phyloP scores from a whole-genome alignment of 2,797 vertebrate species.

The Sebastolobus altivelis region DNA sequence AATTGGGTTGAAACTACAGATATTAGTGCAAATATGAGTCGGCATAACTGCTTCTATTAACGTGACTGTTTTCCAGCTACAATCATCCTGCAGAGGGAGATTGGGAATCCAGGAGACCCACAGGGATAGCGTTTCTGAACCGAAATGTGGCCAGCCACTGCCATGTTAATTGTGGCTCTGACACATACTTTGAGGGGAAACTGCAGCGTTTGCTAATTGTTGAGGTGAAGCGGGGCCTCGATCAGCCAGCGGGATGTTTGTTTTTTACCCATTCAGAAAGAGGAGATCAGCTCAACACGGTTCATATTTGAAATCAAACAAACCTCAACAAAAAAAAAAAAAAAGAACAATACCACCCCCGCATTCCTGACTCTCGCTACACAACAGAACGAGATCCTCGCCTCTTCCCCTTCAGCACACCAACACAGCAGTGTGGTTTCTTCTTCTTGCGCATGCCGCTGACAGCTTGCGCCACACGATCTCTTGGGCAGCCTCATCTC shows the following conservation, averaged over 20 bases:
- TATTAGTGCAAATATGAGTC: constrained; percentile 32
- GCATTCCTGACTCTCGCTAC: constrained; percentile 37
- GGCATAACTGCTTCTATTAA: constrained; percentile 23
- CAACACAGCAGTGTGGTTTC: constrained; percentile 25
- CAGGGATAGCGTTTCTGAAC: constrained; percentile 26
- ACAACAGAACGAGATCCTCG: constrained; percentile 25
- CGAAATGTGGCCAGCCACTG: constrained; percentile 46
- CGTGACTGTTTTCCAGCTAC: constrained; percentile 26
- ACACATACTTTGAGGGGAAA: constrained; percentile 51
- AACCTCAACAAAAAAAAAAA: constrained; percentile 34
- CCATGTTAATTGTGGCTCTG: constrained; percentile 53
- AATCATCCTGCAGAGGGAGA: constrained; percentile 32
- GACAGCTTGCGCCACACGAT: constrained; percentile 58
- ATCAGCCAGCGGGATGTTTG: constrained; percentile 57
- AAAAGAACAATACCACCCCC: constrained; percentile 30
- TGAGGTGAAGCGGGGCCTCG: constrained; percentile 59
- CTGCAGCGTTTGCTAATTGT: constrained; percentile 60
- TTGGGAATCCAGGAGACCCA: constrained; percentile 47
- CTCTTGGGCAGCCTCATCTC: constrained; percentile 62
- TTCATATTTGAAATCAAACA: constrained; percentile 67
- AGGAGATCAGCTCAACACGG: constrained; percentile 47
- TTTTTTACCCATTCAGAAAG: constrained; percentile 59
- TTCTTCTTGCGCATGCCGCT: constrained; percentile 33
- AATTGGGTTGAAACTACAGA: constrained; percentile 6
- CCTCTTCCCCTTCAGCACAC: constrained; percentile 38